These are phyloP conservation scores for Bradypus variegatus DNA, from an alignment of 2,797 vertebrate species.

Conservation along the genomic window DNA sequence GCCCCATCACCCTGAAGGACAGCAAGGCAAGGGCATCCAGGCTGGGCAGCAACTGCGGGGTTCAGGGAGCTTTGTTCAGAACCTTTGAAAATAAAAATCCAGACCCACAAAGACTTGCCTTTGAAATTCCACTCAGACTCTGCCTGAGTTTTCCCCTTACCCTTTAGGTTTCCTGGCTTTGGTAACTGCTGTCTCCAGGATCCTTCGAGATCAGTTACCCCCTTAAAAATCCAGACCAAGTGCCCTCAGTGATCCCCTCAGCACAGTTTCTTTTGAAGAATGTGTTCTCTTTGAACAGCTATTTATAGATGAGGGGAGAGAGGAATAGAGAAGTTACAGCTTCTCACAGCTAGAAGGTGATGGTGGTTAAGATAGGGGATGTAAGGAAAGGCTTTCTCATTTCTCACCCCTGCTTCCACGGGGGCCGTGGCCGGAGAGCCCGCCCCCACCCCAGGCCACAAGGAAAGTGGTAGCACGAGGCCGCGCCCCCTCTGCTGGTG, in stretches of 20 bases:
- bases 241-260: background rate
- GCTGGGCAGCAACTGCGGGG: too few species aligned
- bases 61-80: background rate
- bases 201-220: background rate
- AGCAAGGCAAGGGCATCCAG: background rate
- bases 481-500: background rate
- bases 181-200: background rate
- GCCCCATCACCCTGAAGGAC: background rate
- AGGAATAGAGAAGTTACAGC: background rate
- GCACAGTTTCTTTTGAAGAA: background rate
- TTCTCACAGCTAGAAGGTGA: background rate
- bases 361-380: background rate
- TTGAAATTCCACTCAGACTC: background rate
- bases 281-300: background rate
- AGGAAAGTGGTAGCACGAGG: background rate
- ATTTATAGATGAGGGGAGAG: background rate
- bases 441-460: background rate
- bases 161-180: background rate
- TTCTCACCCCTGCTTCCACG: background rate
- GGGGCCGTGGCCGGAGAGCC: background rate
- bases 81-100: background rate
- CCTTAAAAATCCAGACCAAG: background rate
- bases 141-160: background rate
- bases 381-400: background rate
- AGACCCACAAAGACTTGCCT: background rate